A percentile compares a stretch with the other conserved stretches of the same genome.
phyloP scores from a whole-genome alignment of 1,140 invertebrate species.

The Dendrolimus punctatus region DNA sequence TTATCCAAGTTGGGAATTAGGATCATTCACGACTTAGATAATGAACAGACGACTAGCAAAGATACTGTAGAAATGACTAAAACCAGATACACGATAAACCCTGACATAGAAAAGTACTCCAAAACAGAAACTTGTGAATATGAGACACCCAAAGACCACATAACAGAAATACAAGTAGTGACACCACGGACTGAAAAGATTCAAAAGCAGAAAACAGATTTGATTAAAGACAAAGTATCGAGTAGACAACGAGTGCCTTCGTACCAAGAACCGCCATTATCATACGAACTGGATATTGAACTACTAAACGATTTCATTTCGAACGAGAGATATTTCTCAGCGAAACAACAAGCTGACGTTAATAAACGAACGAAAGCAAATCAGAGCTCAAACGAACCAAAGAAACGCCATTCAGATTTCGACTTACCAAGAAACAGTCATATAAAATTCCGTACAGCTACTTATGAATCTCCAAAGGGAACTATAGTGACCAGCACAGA shows the following conservation, averaged over 20 bases:
- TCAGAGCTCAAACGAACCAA: constrained; percentile 48
- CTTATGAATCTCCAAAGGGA: constrained; percentile 70
- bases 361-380: constrained; percentile 51
- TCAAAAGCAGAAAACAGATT: constrained; percentile 34
- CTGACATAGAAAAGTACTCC: constrained; percentile 31
- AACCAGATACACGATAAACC: constrained; percentile 54
- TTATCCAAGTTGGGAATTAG: constrained; percentile 52
- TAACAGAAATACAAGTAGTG: constrained; percentile 67
- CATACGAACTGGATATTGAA: constrained; percentile 61
- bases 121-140: constrained; percentile 26
- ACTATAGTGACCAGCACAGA: constrained; percentile 63
- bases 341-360: constrained; percentile 48
- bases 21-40: constrained; percentile 57
- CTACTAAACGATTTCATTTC: constrained; percentile 62
- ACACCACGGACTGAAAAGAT: constrained; percentile 53
- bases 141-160: constrained; percentile 40
- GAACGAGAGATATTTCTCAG: constrained; percentile 61
- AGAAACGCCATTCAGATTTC: constrained; percentile 67
- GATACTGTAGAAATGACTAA: constrained; percentile 55
- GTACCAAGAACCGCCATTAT: constrained; percentile 46
- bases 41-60: constrained; percentile 36
- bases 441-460: constrained; percentile 74
- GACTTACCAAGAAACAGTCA: constrained; percentile 69
- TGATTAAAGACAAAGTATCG: constrained; percentile 45
- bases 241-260: constrained; percentile 48